Evolutionary conservation across 2,797 vertebrate genomes (phyloP), one percentile per base, ranked within the genome.

Genomic region (Ctenochaetus hawaiiensis): DNA sequence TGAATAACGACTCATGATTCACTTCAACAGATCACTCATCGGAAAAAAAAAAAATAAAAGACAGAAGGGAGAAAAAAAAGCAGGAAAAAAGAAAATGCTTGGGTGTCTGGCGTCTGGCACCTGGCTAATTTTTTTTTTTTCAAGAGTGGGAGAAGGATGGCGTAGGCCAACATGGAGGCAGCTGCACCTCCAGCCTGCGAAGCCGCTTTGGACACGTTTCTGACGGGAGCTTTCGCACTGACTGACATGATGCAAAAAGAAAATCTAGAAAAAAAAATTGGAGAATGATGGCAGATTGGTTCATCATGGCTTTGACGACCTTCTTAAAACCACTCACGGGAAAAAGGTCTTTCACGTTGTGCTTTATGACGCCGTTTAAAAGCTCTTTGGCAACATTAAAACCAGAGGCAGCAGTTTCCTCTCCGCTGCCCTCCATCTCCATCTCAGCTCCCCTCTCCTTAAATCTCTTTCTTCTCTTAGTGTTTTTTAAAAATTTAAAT

Each of bases 1-100:
- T 60, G 59, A 67, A 76, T 75, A 67, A 83, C 52, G 75, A 26
- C 39, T 88, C 63, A 69, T 78, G 80, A 90, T 78, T 89, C 60
- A 80, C 69, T 81, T 72, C 8, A 83, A 75, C 51, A 51, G 62
- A 57, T 80, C 39, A 20, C 73, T 82, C 75, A 54, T 71, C 47
- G 53, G 26, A 79, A 63, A 75, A n/a, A 5, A 12, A 44, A 12
- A 2, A 13, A 43, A 43, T 41, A 11, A 13, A 4, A 60, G 37
- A 48, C 59, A 47, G 13, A 7, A 8, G 11, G 2, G 26, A 8
- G 4, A 16, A 26, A 26, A 30, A 4, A 16, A 41, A 30, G 20
- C 20, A 63, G 30, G 56, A 16, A 30, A 30, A 30, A 30, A 30
- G 26, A 30, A 30, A 51, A 45, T 30, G 67, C 37, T 39, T 23